These are phyloP conservation scores for Beris morrisii DNA, from an alignment of 2,888 invertebrate species.

Conservation along the genomic window DNA sequence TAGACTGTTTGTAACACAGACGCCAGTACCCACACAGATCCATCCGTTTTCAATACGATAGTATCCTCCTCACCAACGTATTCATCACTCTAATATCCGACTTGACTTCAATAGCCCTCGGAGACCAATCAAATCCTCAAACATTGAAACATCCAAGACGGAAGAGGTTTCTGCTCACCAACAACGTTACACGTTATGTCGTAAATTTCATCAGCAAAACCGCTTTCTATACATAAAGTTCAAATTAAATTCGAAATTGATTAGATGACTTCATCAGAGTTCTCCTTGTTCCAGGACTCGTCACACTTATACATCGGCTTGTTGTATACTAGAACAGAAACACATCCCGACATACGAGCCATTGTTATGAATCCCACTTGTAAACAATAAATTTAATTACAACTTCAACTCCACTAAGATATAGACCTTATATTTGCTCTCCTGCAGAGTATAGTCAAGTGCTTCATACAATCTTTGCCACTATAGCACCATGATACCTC, in stretches of 20 bases:
- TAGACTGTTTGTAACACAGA: no score
- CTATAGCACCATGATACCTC: no score
- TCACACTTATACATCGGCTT: background rate
- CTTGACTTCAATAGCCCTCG: background rate
- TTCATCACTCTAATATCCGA: no score
- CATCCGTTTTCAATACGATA: no score
- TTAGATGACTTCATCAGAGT: slow-evolving; percentile 13
- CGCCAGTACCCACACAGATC: no score
- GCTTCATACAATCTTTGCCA: no score
- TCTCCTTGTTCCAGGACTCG: background rate
- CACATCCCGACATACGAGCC: background rate
- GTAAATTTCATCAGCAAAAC: slow-evolving; percentile 17
- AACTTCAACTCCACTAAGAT: slow-evolving; percentile 15
- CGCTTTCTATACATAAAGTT: slow-evolving; percentile 19
- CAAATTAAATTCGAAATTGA: slow-evolving; percentile 24
- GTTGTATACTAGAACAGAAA: background rate
- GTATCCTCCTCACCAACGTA: no score
- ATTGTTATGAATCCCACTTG: slow-evolving; percentile 17
- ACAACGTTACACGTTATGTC: background rate
- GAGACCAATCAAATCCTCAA: background rate
- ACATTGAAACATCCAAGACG: background rate
- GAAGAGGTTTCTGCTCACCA: background rate
- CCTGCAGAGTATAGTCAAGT: no score
- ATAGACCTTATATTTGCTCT: slow-evolving; percentile 11
- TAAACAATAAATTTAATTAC: slow-evolving; percentile 29